These are phyloP conservation scores for Enteromius afrohamiltoni DNA, from an alignment of 2,797 vertebrate species.

Conservation along the genomic window DNA sequence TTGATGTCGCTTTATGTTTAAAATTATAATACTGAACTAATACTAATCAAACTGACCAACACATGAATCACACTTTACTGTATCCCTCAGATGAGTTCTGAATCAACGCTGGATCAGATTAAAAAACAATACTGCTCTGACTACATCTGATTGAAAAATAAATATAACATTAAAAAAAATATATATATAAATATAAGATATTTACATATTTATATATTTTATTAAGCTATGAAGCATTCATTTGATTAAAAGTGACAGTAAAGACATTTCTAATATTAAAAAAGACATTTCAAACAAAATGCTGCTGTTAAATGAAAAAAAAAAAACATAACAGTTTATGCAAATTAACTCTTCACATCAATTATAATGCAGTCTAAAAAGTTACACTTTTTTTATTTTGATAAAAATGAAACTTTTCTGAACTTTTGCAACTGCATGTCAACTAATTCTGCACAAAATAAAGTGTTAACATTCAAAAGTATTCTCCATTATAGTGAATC, in stretches of 20 bases:
- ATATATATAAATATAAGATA: no score
- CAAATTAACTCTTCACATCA: no score
- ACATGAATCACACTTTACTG: not conserved
- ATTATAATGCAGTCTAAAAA: no score
- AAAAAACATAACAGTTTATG: no score
- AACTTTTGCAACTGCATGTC: no score
- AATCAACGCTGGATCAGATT: not conserved
- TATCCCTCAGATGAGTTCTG: not conserved
- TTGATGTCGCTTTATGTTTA: not conserved
- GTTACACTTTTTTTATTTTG: no score
- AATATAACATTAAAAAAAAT: no score
- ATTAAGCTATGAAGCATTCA: not conserved
- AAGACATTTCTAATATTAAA: not conserved
- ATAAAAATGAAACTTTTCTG: no score
- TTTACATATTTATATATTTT: not conserved
- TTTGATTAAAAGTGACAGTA: not conserved
- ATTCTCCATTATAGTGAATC: not conserved
- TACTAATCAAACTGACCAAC: not conserved
- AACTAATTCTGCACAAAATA: no score
- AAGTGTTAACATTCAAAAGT: not conserved
- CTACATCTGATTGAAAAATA: not conserved
- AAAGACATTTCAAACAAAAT: not conserved
- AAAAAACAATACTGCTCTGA: not conserved
- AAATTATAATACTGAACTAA: not conserved
- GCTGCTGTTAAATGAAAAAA: not conserved